Base-by-base conservation (phyloP, 2,113 vertebrate genomes). In the Pantherophis guttatus region DNA sequence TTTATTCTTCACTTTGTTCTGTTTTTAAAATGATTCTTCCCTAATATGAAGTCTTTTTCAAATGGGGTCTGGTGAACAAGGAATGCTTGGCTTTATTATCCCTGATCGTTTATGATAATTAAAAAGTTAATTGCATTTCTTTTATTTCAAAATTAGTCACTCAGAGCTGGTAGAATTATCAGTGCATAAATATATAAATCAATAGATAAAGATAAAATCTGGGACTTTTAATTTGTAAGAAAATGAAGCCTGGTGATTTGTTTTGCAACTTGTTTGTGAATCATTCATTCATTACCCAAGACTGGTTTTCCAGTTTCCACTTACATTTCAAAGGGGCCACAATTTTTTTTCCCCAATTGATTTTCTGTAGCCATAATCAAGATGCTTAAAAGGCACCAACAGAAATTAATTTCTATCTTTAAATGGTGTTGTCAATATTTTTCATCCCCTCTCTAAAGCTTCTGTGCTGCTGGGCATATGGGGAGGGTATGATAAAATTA, bases 1-100 rank as follows among this genome's bases (percentile, higher is more conserved):
- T 86, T n/a, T 81, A 59, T 93, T 52, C 4, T 75, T 86, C 0
- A 53, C 70, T 91, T 8, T 21, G n/a, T 81, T 81, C 70, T 0
- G 1, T 21, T 0, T 50, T 1, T 85, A 75, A 70, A 81, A 57
- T 17, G 21, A 92, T 86, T 91, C 94, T 90, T 17, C 17, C 86
- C 19, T 53, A 39, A 93, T 1, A 5, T 44, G 23, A 23, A 91
- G n/a, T 0, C 75, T 91, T 86, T 94, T 58, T 75, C 57, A 53
- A 0, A 0, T 54, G 70, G 6, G 17, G 29, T 8, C 29, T 59
- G 58, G 12, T 19, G 48, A 62, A 89, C 86, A 3, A 90, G 54
- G 44, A 59, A 86, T 59, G 89, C 26, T 19, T 39, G 70, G n/a
- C 15, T 86, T 8, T 50, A 33, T 86, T 88, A 39, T 44, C 52